A percentile compares a stretch with the other conserved stretches of the same genome.
Evolutionary conservation across 2,113 vertebrate genomes (phyloP).

Genomic region (Pollachius pollachius): DNA sequence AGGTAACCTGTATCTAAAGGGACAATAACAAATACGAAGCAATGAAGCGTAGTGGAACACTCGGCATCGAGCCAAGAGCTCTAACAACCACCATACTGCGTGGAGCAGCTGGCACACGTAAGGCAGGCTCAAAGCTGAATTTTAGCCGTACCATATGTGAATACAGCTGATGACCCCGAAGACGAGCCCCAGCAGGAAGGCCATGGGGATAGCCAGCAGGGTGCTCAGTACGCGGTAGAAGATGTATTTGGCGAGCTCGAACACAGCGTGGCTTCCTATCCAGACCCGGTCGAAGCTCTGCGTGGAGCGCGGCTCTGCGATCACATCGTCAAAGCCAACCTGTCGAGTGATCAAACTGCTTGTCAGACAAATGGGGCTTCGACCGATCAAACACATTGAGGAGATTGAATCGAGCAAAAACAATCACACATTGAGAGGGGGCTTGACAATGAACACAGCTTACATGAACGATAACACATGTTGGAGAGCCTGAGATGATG

Average conservation of each 20-base stretch:
- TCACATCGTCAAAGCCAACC: slow-evolving; percentile 90
- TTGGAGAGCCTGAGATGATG: too few species aligned
- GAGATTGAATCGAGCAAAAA: background rate
- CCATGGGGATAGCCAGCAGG: slow-evolving; percentile 86
- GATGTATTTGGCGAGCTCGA: slow-evolving; percentile 85
- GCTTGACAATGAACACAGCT: too few species aligned
- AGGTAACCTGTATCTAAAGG: slow-evolving; percentile 21
- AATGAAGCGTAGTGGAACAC: slow-evolving; percentile 7
- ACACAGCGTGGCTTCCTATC: slow-evolving; percentile 90
- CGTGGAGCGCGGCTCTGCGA: slow-evolving; percentile 82
- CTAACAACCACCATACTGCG: background rate
- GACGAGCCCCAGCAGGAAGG: slow-evolving; percentile 81
- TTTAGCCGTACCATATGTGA: slow-evolving; percentile 87
- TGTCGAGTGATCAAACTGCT: slow-evolving; percentile 47
- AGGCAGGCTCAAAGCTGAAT: background rate
- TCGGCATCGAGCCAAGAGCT: slow-evolving; percentile 3
- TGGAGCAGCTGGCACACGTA: background rate
- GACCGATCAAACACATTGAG: too few species aligned
- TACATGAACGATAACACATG: too few species aligned
- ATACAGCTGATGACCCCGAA: slow-evolving; percentile 87
- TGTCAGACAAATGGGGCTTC: too few species aligned
- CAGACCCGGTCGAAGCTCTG: slow-evolving; percentile 92
- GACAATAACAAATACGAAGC: slow-evolving; percentile 28
- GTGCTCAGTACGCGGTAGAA: slow-evolving; percentile 86
- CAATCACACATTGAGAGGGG: background rate